A percentile compares a stretch with the other conserved stretches of the same genome.
phyloP scores from a whole-genome alignment of 2,113 vertebrate genomes.

The Malurus cyaneus region DNA sequence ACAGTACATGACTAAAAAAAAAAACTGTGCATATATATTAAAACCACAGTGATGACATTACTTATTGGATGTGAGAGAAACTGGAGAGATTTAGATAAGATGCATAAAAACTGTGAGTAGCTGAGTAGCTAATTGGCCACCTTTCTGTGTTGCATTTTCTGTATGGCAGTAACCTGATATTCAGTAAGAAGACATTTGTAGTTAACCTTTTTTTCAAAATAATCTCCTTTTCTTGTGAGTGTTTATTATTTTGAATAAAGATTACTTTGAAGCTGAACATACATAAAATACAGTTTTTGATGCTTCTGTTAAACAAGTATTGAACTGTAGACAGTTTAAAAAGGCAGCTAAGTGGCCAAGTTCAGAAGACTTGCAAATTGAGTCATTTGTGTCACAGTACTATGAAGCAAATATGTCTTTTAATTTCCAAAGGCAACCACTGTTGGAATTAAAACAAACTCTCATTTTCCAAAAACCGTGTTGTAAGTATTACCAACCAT shows the following conservation, averaged over 20 bases:
- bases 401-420: not conserved
- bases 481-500: not conserved
- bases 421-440: not conserved
- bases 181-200: not conserved
- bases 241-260: not conserved
- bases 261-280: not conserved
- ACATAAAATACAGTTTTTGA: not conserved
- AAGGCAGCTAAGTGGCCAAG: not conserved
- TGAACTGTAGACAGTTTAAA: not conserved
- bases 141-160: not conserved
- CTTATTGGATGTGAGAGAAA: not conserved
- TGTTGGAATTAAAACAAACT: not conserved
- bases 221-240: not conserved
- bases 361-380: not conserved
- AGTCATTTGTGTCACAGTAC: not conserved
- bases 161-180: not conserved
- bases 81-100: not conserved
- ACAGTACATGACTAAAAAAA: not conserved
- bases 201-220: not conserved
- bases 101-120: not conserved
- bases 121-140: not conserved
- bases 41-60: not conserved
- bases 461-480: not conserved
- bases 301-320: not conserved
- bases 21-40: not conserved